Evolutionary conservation across 1,140 invertebrate genomes (phyloP).

Genomic region (Drosophila sp.): DNA sequence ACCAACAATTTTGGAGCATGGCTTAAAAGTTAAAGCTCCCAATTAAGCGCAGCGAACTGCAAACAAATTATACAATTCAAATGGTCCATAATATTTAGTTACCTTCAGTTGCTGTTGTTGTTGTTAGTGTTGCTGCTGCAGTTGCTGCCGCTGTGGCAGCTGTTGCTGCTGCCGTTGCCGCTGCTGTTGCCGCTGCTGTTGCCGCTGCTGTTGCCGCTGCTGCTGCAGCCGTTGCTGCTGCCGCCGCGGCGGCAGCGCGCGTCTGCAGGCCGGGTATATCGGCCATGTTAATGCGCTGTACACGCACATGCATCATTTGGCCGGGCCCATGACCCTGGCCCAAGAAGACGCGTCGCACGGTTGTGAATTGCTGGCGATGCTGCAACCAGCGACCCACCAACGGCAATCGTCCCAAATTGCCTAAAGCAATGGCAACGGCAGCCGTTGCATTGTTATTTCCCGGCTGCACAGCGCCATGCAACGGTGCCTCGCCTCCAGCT

Average conservation of each 20-base stretch:
- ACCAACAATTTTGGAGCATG: conserved; percentile 6
- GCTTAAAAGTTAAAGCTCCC: conserved; percentile 23
- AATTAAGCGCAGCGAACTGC: conserved; percentile 61
- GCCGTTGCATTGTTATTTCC: conserved; percentile 41
- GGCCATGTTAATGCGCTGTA: conserved; percentile 66
- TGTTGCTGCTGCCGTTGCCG: conserved; percentile 5
- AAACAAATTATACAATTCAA: conserved; percentile 1
- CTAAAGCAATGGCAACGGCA: conserved; percentile 47
- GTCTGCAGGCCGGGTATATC: conserved; percentile 51
- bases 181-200: conserved; percentile 5
- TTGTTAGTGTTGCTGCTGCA: conserved; percentile 5
- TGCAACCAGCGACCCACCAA: conserved; percentile 63
- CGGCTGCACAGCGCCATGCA: conserved; percentile 18
- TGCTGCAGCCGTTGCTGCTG: conserved; percentile 17
- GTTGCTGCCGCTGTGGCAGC: conserved; percentile 2
- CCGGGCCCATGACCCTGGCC: conserved; percentile 56
- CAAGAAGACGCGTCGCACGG: conserved; percentile 63
- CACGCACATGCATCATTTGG: conserved; percentile 62
- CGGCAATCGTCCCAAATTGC: conserved; percentile 59
- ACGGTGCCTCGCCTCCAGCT: conserved; percentile 32
- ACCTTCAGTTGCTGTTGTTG: conserved; percentile 25
- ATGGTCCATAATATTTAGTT: conserved; percentile 29
- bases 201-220: conserved; percentile 21
- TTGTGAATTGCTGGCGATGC: conserved; percentile 56
- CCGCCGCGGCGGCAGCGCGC: conserved; percentile 7